A percentile compares a stretch with the other conserved stretches of the same genome.
Evolutionary conservation across 2,113 vertebrate species (phyloP).

Genomic region (Pimephales promelas): DNA sequence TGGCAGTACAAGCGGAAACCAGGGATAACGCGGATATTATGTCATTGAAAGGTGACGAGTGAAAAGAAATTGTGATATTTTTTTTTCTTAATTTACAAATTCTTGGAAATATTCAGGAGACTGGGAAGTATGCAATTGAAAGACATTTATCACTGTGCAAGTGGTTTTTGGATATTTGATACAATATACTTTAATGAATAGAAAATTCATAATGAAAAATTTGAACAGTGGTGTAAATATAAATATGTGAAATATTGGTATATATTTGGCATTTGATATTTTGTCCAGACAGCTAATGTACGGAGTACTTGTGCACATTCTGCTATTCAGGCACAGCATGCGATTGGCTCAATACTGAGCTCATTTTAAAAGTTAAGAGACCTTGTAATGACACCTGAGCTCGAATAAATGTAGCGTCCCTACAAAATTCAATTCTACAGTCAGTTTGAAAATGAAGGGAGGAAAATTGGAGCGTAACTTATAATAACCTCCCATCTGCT

Average conservation of each 20-base stretch:
- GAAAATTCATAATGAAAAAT: too few species aligned
- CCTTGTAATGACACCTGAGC: constrained; percentile 46
- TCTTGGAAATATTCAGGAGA: too few species aligned
- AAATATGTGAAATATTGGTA: not conserved
- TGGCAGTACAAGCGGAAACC: too few species aligned
- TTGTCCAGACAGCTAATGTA: not conserved
- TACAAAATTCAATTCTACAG: constrained; percentile 66
- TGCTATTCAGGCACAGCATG: constrained; percentile 25
- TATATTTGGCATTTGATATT: not conserved
- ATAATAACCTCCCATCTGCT: constrained; percentile 76
- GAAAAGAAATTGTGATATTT: too few species aligned
- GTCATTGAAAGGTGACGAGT: too few species aligned
- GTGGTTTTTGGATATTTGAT: too few species aligned
- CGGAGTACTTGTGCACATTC: not conserved
- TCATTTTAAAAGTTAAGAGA: constrained; percentile 45
- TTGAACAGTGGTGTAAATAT: not conserved
- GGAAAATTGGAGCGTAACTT: constrained; percentile 69
- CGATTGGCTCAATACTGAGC: constrained; percentile 3
- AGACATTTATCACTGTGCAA: too few species aligned
- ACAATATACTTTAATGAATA: too few species aligned
- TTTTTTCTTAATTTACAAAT: too few species aligned
- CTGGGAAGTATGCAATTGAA: too few species aligned
- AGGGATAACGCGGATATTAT: too few species aligned
- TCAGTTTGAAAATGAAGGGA: constrained; percentile 69
- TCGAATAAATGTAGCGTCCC: constrained; percentile 48